Conservation (phyloP, 2,797 vertebrate species). For the Australoheros facetus region DNA sequence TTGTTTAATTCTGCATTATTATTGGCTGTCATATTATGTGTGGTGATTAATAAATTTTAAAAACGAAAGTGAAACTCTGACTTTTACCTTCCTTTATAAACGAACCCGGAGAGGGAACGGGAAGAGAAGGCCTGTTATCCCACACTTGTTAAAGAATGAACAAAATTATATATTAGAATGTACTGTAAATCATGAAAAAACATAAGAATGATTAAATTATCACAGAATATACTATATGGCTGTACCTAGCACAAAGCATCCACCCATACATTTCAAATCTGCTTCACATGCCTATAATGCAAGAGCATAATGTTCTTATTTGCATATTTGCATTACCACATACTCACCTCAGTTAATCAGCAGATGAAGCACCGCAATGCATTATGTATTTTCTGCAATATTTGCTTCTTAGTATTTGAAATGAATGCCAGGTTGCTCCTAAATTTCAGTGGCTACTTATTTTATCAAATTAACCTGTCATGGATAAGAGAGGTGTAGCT, state of each 20-base stretch:
- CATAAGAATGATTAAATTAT: background rate
- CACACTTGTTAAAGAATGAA: too few species aligned
- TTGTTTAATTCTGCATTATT: too few species aligned
- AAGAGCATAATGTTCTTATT: background rate
- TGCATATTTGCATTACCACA: constrained; percentile 9
- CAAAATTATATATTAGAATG: background rate
- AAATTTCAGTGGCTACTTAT: background rate
- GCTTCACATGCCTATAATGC: background rate
- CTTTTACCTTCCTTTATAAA: too few species aligned
- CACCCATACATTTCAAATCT: background rate
- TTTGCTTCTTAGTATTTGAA: background rate
- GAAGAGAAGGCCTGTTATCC: too few species aligned
- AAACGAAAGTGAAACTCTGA: too few species aligned
- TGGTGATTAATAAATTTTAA: too few species aligned
- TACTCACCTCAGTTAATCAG: constrained; percentile 6
- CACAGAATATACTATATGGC: background rate
- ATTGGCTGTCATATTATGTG: too few species aligned
- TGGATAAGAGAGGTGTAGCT: background rate
- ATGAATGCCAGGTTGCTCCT: background rate
- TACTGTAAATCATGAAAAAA: background rate
- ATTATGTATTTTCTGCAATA: background rate
- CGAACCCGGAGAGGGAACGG: too few species aligned
- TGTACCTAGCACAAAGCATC: background rate
- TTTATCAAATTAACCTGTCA: background rate
- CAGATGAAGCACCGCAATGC: constrained; percentile 29